Conservation (phyloP, 2,888 invertebrate genomes). For the Trachelus stipa region DNA sequence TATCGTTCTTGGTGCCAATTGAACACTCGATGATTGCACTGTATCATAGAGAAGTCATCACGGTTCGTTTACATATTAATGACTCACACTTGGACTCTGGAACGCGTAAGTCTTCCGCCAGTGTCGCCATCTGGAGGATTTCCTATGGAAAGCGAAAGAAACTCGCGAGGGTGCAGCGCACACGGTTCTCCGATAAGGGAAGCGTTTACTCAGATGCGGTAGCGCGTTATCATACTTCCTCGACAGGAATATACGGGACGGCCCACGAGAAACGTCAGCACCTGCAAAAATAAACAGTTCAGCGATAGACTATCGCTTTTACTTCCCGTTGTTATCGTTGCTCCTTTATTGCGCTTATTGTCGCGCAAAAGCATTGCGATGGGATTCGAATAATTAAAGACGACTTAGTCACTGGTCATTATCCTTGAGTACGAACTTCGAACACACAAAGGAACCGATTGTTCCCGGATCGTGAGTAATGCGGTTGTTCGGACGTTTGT, state of each 20-base stretch:
- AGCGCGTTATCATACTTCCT: conserved; percentile 26
- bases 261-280: conserved; percentile 19
- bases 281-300: conserved; percentile 42
- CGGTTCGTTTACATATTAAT: not conserved
- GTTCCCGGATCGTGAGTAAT: conserved; percentile 17
- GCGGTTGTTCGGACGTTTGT: not conserved
- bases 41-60: not conserved
- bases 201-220: conserved; percentile 42
- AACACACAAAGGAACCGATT: conserved; percentile 21
- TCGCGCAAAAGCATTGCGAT: no score
- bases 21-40: not conserved
- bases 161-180: not conserved
- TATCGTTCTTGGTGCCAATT: not conserved
- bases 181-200: conserved; percentile 32
- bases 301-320: conserved; percentile 43
- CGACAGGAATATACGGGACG: conserved; percentile 26
- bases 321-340: conserved; percentile 33
- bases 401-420: not conserved
- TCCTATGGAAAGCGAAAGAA: not conserved
- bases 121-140: no score
- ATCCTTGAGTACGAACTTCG: not conserved
- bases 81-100: not conserved
- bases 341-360: not conserved
- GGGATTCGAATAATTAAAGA: not conserved
- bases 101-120: not conserved